Evolutionary conservation across 1,140 invertebrate species (phyloP), one percentile per base, ranked within the genome.

Genomic region (Arctopsyche grandis): DNA sequence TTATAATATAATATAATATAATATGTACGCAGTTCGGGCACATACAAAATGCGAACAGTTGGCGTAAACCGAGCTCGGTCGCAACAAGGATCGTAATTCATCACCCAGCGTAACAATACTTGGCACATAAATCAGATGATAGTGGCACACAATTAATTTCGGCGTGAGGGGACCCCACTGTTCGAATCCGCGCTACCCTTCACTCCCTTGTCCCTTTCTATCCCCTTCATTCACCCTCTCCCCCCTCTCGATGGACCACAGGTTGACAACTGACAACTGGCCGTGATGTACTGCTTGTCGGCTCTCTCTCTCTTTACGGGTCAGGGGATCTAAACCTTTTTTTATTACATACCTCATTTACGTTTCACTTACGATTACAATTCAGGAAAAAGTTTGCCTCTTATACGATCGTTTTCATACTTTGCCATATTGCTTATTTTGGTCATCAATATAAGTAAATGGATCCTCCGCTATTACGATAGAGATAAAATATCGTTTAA

Each of bases 91-190:
- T 46, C 44, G 69, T 71, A 71, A 71, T 71, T 71, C 69, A 71
- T 71, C 69, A 66, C 21, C 9, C 43, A n/a, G 38, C 24, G 19
- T 19, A 71, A 71, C 69, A 71, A 71, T 71, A 46, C n/a, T 71
- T 38, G 69, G 69, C 69, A 74, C 48, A 74, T 74, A 74, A 74
- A 74, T 74, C 48, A 74, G 21, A 29, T 16, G 71, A 74, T 56
- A 56, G 38, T 73, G 69, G 38, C 69, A 73, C 69, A 73, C 69
- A 73, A 73, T 73, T 73, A 73, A 73, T 73, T 73, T 73, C 69
- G 9, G 24, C 43, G 69, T 16, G 38, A 9, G 38, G 69, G 44
- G 56, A 38, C 29, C 24, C 63, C 63, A 1, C 0, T 0, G 24
- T 24, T 66, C 63, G 24, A 66, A 56, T 56, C 52, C 52, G 46